These are phyloP conservation scores for Tromatobia lineatoria DNA, from an alignment of 2,888 invertebrate genomes.

Conservation along the genomic window DNA sequence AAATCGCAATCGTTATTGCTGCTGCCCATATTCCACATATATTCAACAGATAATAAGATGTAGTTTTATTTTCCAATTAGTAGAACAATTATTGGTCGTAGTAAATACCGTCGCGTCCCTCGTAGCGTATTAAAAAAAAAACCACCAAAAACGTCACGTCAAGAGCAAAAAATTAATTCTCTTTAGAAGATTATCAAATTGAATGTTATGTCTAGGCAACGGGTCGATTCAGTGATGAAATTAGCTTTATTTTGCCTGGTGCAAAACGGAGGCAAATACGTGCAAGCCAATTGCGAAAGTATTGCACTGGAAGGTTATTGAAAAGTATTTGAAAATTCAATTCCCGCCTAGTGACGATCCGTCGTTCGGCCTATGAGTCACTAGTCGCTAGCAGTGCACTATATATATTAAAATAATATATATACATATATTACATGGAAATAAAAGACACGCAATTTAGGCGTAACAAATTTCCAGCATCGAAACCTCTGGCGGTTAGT, in stretches of 20 bases:
- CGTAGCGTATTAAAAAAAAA: constrained; percentile 20
- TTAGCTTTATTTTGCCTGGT: constrained; percentile 46
- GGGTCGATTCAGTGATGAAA: constrained; percentile 35
- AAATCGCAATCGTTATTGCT: constrained; percentile 21
- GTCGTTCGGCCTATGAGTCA: constrained; percentile 74
- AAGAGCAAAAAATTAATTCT: constrained; percentile 33
- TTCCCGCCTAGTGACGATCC: constrained; percentile 66
- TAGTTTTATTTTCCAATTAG: constrained; percentile 48
- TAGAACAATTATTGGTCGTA: constrained; percentile 19
- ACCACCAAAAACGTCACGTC: constrained; percentile 2
- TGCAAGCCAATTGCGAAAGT: constrained; percentile 5
- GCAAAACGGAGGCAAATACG: constrained; percentile 24
- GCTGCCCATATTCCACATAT: constrained; percentile 45
- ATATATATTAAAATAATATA: constrained; percentile 13
- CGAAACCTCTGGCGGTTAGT: constrained; percentile 9
- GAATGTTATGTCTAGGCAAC: constrained; percentile 32
- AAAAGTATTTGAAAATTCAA: constrained; percentile 7
- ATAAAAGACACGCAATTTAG: constrained; percentile 29
- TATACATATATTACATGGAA: constrained; percentile 39
- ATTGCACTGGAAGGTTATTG: neutral
- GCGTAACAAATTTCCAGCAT: constrained; percentile 28
- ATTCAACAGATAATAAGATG: constrained; percentile 27
- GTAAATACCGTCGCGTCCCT: constrained; percentile 11
- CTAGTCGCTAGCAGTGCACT: constrained; percentile 41
- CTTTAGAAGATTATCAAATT: constrained; percentile 43